These are phyloP conservation scores for Pachypanchax playfairii DNA, from an alignment of 2,113 vertebrate species.

Conservation along the genomic window DNA sequence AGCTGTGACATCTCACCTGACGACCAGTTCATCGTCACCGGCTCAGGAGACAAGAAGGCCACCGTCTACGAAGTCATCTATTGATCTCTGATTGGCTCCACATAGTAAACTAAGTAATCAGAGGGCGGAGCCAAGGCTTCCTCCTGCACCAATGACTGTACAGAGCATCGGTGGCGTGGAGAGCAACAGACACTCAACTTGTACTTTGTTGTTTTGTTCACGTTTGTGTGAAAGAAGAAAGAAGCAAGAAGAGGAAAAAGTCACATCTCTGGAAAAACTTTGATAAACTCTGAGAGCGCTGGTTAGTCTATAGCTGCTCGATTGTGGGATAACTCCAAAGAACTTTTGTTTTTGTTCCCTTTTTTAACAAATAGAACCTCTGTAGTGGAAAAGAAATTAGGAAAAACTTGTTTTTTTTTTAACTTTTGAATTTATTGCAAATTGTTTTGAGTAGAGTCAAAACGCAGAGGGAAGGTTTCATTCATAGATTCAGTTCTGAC, in stretches of 20 bases:
- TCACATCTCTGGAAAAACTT: constrained; percentile 73
- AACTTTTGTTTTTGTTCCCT: constrained; percentile 69
- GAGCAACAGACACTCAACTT: constrained; percentile 51
- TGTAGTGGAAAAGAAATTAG: constrained; percentile 80
- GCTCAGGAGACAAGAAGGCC: constrained; percentile 98
- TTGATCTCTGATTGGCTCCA: constrained; percentile 75
- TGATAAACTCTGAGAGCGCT: constrained; percentile 77
- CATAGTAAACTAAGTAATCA: constrained; percentile 30
- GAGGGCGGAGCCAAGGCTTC: constrained; percentile 25
- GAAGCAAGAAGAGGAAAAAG: constrained; percentile 57
- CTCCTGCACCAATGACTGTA: constrained; percentile 71
- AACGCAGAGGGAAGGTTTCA: constrained; percentile 1
- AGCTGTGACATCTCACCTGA: constrained; percentile 97
- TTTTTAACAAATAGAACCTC: constrained; percentile 80
- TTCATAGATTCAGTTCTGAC: constrained; percentile 34
- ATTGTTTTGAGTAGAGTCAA: constrained; percentile 17
- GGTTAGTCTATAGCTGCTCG: constrained; percentile 74
- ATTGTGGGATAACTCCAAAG: constrained; percentile 81
- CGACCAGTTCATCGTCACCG: constrained; percentile 96
- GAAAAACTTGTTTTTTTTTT: constrained; percentile 77
- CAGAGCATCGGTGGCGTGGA: constrained; percentile 52
- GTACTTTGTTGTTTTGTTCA: constrained; percentile 74
- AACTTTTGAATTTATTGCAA: constrained; percentile 70
- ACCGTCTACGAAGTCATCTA: constrained; percentile 98
- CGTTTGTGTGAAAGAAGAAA: constrained; percentile 63